A percentile compares a stretch with the other conserved stretches of the same genome.
phyloP scores from a whole-genome alignment of 2,888 invertebrate species.

The Nemurella pictetii region DNA sequence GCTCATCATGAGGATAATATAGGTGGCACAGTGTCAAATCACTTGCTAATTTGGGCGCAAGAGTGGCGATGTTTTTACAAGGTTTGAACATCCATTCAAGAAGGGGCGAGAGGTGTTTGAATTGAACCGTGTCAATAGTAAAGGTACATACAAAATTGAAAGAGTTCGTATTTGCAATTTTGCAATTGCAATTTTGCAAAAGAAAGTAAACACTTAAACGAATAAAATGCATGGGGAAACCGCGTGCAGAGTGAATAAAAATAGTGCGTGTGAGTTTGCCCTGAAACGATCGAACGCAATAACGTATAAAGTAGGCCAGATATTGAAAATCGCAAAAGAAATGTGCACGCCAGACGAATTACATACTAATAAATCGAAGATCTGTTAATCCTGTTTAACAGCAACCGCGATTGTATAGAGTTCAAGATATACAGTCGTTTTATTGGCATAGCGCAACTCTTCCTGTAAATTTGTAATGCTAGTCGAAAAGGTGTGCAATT shows the following conservation, averaged over 20 bases:
- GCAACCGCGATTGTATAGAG: not conserved
- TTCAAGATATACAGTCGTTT: not conserved
- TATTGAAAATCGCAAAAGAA: not conserved
- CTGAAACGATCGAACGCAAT: not conserved
- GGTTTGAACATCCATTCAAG: not conserved
- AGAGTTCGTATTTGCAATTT: not conserved
- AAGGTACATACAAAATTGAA: not conserved
- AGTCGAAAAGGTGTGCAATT: constrained; percentile 8
- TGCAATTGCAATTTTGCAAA: too few species aligned
- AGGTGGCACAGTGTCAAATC: not conserved
- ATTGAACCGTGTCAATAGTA: not conserved
- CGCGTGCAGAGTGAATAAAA: not conserved
- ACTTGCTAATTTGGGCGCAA: not conserved
- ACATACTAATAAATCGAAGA: not conserved
- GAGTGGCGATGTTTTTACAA: not conserved
- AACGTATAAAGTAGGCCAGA: not conserved
- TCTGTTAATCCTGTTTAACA: not conserved
- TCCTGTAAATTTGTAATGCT: constrained; percentile 1
- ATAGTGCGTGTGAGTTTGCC: not conserved
- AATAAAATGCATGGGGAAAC: not conserved
- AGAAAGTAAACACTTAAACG: not conserved
- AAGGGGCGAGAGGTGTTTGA: not conserved
- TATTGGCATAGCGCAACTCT: not conserved
- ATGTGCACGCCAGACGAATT: not conserved
- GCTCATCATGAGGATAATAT: too few species aligned